Evolutionary conservation across 2,797 vertebrate genomes (phyloP).

Genomic region (Lithobates sylvaticus): DNA sequence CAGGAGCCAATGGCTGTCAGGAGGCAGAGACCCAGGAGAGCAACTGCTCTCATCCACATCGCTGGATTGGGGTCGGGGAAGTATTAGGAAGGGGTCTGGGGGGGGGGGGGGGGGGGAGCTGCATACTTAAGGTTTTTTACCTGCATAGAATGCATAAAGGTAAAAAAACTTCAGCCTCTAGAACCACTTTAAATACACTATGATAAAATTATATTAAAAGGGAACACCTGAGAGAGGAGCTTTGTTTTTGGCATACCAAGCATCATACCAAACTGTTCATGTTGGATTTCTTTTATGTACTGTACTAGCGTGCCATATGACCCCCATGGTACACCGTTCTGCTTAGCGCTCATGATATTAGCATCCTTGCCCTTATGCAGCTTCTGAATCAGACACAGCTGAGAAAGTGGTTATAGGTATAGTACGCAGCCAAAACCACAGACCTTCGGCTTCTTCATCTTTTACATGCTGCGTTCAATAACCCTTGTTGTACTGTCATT

Average conservation of each 20-base stretch:
- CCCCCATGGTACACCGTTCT: background rate
- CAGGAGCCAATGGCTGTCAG: too few species aligned
- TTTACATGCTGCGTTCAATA: slow-evolving; percentile 66
- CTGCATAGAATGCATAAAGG: too few species aligned
- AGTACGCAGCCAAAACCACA: slow-evolving; percentile 71
- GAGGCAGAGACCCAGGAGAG: too few species aligned
- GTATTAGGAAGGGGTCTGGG: too few species aligned
- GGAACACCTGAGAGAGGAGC: background rate
- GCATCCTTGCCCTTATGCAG: slow-evolving; percentile 46
- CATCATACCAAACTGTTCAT: background rate
- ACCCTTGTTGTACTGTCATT: slow-evolving; percentile 6
- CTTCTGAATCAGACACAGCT: slow-evolving; percentile 64
- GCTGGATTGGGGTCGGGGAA: too few species aligned
- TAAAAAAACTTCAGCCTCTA: too few species aligned
- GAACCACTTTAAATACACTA: too few species aligned
- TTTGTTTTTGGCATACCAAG: background rate
- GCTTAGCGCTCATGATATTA: background rate
- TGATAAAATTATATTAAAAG: slow-evolving; percentile 1
- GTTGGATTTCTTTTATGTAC: background rate
- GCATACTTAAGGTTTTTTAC: too few species aligned
- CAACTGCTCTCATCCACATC: too few species aligned
- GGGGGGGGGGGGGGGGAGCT: too few species aligned
- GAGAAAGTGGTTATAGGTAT: slow-evolving; percentile 37
- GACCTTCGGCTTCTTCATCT: slow-evolving; percentile 66
- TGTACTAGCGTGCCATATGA: slow-evolving; percentile 7